Evolutionary conservation across 2,113 vertebrate genomes (phyloP).

Genomic region (Oriolus oriolus): DNA sequence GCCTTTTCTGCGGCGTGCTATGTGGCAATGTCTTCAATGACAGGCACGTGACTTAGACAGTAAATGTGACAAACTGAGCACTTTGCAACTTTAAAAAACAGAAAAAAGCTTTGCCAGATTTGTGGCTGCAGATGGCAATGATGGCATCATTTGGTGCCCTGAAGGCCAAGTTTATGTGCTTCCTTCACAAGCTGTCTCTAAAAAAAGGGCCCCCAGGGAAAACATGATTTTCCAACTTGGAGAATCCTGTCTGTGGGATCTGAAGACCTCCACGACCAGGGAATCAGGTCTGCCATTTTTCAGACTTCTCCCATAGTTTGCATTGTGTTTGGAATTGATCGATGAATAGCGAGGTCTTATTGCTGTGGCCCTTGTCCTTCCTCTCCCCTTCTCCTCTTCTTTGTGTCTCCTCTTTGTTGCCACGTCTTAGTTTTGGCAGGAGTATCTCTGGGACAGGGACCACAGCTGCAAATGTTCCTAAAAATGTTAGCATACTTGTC

Average conservation of each 20-base stretch:
- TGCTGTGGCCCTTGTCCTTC: background rate
- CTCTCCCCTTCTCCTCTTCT: background rate
- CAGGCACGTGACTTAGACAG: background rate
- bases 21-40: background rate
- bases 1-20: fast-evolving
- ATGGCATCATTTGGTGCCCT: background rate
- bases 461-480: background rate
- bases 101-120: background rate
- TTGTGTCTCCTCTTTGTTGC: background rate
- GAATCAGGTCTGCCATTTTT: background rate
- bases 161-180: background rate
- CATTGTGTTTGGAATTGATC: background rate
- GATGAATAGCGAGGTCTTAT: background rate
- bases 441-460: background rate
- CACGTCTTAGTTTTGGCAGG: background rate
- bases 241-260: background rate
- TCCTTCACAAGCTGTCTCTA: background rate
- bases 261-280: background rate
- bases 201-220: background rate
- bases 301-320: background rate
- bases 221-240: background rate
- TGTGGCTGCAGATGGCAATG: background rate
- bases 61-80: background rate
- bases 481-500: background rate
- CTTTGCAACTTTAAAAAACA: background rate